These are phyloP conservation scores for Uropsilus gracilis DNA, from an alignment of 2,113 vertebrate genomes.

Conservation along the genomic window DNA sequence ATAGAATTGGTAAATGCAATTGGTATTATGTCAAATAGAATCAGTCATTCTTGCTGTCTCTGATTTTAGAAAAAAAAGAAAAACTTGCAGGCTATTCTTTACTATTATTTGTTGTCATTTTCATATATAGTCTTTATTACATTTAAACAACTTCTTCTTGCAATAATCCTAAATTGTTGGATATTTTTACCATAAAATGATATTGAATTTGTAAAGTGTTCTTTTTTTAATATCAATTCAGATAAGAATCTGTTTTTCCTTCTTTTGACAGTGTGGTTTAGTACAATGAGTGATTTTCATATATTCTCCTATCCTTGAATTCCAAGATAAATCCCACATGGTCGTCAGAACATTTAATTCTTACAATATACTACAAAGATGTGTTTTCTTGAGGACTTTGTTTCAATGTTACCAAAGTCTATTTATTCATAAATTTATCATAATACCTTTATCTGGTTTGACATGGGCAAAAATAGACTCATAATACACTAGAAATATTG, in stretches of 20 bases:
- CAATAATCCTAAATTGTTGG: neutral
- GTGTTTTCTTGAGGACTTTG: neutral
- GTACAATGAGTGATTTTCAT: neutral
- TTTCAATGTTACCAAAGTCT: neutral
- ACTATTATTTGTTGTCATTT: neutral
- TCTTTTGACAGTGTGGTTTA: neutral
- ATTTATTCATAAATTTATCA: neutral
- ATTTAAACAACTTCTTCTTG: neutral
- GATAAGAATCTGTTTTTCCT: neutral
- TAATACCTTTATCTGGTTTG: neutral
- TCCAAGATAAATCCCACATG: neutral
- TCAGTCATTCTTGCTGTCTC: neutral
- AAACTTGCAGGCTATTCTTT: neutral
- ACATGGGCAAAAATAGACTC: neutral
- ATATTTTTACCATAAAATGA: neutral
- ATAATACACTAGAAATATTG: neutral
- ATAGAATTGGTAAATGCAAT: neutral
- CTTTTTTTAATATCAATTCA: neutral
- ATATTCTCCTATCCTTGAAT: neutral
- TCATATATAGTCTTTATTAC: neutral
- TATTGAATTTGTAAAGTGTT: neutral
- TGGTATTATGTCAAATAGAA: neutral
- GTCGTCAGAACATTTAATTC: neutral
- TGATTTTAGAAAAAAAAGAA: neutral
- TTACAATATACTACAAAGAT: neutral